A percentile compares a stretch with the other conserved stretches of the same genome.
Evolutionary conservation across 2,888 invertebrate species (phyloP).

Genomic region (Drosophila rubida): DNA sequence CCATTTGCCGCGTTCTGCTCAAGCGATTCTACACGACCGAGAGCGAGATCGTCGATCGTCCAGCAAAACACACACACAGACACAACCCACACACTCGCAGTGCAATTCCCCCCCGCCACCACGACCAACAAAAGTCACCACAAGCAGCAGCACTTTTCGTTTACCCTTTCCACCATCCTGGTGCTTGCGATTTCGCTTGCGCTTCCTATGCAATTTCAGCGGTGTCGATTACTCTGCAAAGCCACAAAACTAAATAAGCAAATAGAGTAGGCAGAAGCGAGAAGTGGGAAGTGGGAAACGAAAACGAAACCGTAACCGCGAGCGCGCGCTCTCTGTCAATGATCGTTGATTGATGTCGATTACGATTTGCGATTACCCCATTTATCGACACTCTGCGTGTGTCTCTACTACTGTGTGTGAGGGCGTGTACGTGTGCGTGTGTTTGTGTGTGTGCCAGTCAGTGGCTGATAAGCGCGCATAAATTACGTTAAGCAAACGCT

Average conservation of each 20-base stretch:
- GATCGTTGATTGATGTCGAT: slow-evolving; percentile 48
- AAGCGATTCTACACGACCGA: slow-evolving; percentile 37
- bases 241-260: background rate
- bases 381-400: slow-evolving; percentile 3
- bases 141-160: background rate
- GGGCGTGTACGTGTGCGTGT: slow-evolving; percentile 18
- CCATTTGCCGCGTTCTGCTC: slow-evolving; percentile 61
- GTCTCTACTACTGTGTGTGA: too few species aligned
- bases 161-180: background rate
- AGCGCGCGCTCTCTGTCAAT: slow-evolving; percentile 22
- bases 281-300: too few species aligned
- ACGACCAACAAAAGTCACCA: too few species aligned
- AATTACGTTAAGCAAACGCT: slow-evolving; percentile 53
- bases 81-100: background rate
- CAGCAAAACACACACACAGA: too few species aligned
- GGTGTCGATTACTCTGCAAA: background rate
- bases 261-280: background rate
- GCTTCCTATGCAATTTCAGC: too few species aligned
- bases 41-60: slow-evolving; percentile 8
- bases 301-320: background rate
- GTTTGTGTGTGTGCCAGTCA: slow-evolving; percentile 30
- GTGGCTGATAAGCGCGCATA: slow-evolving; percentile 59
- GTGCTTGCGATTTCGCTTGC: too few species aligned
- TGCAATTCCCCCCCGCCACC: background rate
- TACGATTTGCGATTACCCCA: slow-evolving; percentile 21